Percentiles rank a stretch among this genome's conserved stretches.
phyloP scores from a whole-genome alignment of 2,888 invertebrate genomes.

The Anticlea derivata region DNA sequence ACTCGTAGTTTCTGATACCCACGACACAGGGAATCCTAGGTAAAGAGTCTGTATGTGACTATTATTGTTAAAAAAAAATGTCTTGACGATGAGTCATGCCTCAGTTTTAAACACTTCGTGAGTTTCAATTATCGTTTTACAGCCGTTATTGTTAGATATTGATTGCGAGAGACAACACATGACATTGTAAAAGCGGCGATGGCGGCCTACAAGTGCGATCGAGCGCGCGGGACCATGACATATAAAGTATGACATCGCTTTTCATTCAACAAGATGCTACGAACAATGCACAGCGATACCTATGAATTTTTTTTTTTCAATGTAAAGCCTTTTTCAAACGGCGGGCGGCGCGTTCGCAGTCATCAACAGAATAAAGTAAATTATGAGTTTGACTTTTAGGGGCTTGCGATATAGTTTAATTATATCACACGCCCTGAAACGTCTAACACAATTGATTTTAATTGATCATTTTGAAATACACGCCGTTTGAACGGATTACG shows the following conservation, averaged over 20 bases:
- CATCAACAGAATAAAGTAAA: too few species aligned
- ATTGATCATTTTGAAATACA: too few species aligned
- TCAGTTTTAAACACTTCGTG: constrained; percentile 26
- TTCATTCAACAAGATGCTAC: constrained; percentile 53
- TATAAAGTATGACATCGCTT: constrained; percentile 73
- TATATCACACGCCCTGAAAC: too few species aligned
- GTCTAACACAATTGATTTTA: too few species aligned
- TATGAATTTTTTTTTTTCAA: constrained; percentile 46
- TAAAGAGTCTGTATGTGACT: too few species aligned
- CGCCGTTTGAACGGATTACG: too few species aligned
- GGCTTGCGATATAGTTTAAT: too few species aligned
- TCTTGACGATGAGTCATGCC: constrained; percentile 23
- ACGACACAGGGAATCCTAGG: too few species aligned
- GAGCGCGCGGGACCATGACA: constrained; percentile 77
- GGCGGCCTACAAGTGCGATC: constrained; percentile 81
- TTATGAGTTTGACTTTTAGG: too few species aligned
- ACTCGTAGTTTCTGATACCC: too few species aligned
- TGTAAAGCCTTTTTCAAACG: too few species aligned
- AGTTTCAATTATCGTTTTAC: constrained; percentile 44
- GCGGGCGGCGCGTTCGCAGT: too few species aligned
- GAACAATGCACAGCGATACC: constrained; percentile 59
- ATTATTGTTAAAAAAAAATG: constrained; percentile 1
- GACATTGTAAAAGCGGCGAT: constrained; percentile 79
- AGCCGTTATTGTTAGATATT: constrained; percentile 64
- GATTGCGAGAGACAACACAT: constrained; percentile 77